A percentile compares a stretch with the other conserved stretches of the same genome.
These are phyloP conservation scores for Phalanger gymnotis DNA, from an alignment of 2,797 vertebrate genomes.

Conservation along the genomic window DNA sequence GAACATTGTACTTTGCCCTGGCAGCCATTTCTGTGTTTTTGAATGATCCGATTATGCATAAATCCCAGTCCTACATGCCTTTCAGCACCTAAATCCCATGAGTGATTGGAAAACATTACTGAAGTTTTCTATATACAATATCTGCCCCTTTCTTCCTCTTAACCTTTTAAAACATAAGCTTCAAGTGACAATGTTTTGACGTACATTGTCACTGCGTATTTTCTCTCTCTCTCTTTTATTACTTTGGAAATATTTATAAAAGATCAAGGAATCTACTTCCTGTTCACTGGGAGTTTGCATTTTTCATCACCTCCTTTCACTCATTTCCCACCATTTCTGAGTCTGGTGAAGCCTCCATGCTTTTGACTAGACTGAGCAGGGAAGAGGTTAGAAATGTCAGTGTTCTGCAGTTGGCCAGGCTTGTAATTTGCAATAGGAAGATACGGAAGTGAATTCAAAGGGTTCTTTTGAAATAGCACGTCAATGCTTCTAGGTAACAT, in stretches of 20 bases:
- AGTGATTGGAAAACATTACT: conserved; percentile 86
- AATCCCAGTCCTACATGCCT: conserved; percentile 84
- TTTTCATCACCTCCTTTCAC: not conserved
- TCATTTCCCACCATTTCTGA: not conserved
- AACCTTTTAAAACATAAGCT: conserved; percentile 76
- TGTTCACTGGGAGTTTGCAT: conserved; percentile 1
- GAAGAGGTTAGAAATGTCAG: not conserved
- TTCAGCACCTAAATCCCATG: conserved; percentile 85
- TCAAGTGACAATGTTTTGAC: conserved; percentile 79
- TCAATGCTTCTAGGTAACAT: not conserved
- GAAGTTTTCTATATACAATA: conserved; percentile 78
- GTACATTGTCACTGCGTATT: conserved; percentile 72
- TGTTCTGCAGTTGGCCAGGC: not conserved
- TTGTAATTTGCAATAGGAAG: not conserved
- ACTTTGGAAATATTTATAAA: conserved; percentile 78
- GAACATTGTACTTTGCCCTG: conserved; percentile 87
- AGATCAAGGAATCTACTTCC: conserved; percentile 69
- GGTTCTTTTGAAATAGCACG: not conserved
- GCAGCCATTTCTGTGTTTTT: conserved; percentile 86
- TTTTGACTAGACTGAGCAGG: not conserved
- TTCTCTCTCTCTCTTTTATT: conserved; percentile 70
- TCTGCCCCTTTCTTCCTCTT: conserved; percentile 77
- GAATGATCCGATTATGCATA: conserved; percentile 87
- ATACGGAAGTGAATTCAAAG: not conserved
- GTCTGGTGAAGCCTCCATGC: not conserved